phyloP scores from a whole-genome alignment of 2,888 invertebrate species.

The Limnephilus auricula region DNA sequence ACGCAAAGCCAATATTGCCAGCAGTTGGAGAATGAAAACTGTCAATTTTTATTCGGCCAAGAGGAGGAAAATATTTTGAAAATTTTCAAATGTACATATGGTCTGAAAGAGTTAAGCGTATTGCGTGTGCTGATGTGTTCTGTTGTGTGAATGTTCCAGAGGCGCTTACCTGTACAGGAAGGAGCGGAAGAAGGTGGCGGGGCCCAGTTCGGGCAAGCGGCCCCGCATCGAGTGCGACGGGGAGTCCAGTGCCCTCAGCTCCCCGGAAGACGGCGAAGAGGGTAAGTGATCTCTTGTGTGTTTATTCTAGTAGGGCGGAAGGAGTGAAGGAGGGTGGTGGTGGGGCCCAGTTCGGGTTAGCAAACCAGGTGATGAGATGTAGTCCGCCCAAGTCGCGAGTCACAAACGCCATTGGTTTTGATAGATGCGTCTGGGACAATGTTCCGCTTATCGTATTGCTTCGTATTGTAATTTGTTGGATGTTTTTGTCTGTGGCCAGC shows the following conservation, averaged over 20 bases:
- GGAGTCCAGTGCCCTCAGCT: conserved; percentile 66
- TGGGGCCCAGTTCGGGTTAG: conserved; percentile 59
- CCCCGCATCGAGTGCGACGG: conserved; percentile 68
- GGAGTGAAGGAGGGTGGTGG: conserved; percentile 85
- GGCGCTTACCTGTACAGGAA: conserved; percentile 87
- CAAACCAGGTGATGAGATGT: neutral
- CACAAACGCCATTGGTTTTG: too few relatives aligned
- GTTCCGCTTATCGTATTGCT: too few relatives aligned
- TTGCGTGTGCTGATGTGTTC: neutral
- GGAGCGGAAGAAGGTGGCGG: conserved; percentile 83
- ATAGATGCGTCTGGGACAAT: too few relatives aligned
- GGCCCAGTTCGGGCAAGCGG: conserved; percentile 60
- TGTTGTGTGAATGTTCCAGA: conserved; percentile 71
- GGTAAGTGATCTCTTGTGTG: neutral
- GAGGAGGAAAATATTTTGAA: too few relatives aligned
- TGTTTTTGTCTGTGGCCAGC: too few relatives aligned
- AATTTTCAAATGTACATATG: too few relatives aligned
- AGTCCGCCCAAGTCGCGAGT: too few relatives aligned
- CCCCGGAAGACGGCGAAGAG: conserved; percentile 78
- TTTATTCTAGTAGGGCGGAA: conserved; percentile 71
- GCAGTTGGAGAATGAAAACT: too few relatives aligned
- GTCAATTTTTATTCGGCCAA: too few relatives aligned
- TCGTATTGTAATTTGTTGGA: too few relatives aligned
- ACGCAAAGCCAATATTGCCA: too few relatives aligned
- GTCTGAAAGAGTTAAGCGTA: too few relatives aligned